A percentile compares a stretch with the other conserved stretches of the same genome.
phyloP scores from a whole-genome alignment of 2,113 vertebrate species.

The Emydocephalus ijimae region DNA sequence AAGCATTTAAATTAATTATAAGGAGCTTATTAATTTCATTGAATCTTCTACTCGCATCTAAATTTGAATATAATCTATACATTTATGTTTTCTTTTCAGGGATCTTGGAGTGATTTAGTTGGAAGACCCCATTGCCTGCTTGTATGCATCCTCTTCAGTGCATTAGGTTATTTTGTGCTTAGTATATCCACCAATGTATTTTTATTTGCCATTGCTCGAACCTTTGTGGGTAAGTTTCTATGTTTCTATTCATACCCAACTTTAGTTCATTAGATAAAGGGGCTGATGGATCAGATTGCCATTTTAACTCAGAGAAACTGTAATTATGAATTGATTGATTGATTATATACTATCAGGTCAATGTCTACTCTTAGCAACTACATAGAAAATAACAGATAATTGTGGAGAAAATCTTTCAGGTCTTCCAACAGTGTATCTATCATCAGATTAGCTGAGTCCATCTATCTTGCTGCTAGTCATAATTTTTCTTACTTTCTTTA shows the following conservation, averaged over 20 bases:
- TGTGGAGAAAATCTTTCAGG: neutral
- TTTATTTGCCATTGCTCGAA: slow-evolving; percentile 84
- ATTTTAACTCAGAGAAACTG: neutral
- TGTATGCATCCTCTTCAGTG: slow-evolving; percentile 84
- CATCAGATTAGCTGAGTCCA: neutral
- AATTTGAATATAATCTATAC: neutral
- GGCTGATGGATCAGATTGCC: neutral
- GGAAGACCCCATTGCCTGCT: slow-evolving; percentile 84
- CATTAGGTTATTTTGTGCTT: slow-evolving; percentile 85
- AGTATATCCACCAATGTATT: slow-evolving; percentile 82
- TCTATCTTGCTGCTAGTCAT: neutral
- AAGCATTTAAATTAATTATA: neutral
- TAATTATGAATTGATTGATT: neutral
- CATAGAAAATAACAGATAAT: neutral
- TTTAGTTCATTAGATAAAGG: neutral
- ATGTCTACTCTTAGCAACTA: neutral
- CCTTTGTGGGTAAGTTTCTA: slow-evolving; percentile 84
- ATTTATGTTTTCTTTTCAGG: slow-evolving; percentile 69
- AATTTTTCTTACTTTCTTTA: neutral
- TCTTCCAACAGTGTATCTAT: neutral
- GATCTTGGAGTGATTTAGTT: slow-evolving; percentile 94
- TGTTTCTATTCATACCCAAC: slow-evolving; percentile 14
- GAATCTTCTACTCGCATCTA: neutral
- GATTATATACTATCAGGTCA: neutral
- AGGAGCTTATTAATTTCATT: neutral